These are phyloP conservation scores for Ochotona curzoniae DNA, from an alignment of 2,113 vertebrate genomes.

Conservation along the genomic window DNA sequence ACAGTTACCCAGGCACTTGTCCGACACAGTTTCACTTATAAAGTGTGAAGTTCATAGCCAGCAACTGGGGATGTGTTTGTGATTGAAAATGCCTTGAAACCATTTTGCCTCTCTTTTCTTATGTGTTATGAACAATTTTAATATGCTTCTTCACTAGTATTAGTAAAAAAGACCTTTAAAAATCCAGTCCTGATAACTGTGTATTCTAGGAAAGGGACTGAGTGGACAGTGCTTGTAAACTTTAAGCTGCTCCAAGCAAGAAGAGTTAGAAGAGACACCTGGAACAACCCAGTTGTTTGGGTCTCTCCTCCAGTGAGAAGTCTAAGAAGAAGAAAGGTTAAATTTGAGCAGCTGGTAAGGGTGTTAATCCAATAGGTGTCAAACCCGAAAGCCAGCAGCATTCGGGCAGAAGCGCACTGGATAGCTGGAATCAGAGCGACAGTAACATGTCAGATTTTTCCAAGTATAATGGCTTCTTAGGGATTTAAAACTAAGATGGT, in stretches of 20 bases:
- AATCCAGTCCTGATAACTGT: not conserved
- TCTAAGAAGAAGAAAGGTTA: not conserved
- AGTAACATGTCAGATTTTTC: not conserved
- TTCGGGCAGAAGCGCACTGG: not conserved
- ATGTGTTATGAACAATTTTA: slow-evolving; percentile 11
- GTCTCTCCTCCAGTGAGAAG: not conserved
- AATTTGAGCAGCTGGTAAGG: not conserved
- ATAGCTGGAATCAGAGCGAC: not conserved
- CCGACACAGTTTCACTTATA: not conserved
- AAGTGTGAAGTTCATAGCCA: not conserved
- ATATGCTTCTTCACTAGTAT: not conserved
- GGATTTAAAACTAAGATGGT: not conserved
- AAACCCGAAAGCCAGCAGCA: not conserved
- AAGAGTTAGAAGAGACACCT: not conserved
- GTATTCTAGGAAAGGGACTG: not conserved
- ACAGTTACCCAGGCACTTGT: not conserved
- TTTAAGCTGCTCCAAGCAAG: not conserved
- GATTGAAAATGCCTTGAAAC: slow-evolving; percentile 26
- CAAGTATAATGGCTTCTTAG: not conserved
- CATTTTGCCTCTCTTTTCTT: not conserved
- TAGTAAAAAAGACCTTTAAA: not conserved
- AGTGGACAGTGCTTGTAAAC: not conserved
- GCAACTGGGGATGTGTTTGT: not conserved
- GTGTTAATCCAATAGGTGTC: not conserved
- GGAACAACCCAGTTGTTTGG: not conserved